Conservation (phyloP, 2,888 invertebrate genomes). For the Norana najaformis region DNA sequence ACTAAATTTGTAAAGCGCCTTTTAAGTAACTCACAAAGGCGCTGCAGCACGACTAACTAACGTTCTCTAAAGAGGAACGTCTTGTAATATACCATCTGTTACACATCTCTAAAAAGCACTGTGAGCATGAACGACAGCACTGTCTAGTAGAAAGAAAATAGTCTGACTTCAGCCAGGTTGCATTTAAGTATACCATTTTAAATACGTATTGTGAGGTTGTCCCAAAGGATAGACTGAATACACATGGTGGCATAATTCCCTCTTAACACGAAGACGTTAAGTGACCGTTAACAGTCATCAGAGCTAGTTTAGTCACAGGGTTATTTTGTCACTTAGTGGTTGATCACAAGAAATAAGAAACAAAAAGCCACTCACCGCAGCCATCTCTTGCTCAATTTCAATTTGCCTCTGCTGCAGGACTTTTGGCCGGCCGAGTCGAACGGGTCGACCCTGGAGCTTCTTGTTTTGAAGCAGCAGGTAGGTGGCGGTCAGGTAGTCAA, state of each 20-base stretch:
- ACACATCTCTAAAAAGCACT: background rate
- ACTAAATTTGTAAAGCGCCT: too few relatives aligned
- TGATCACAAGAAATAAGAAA: background rate
- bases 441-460: slow-evolving; percentile 68
- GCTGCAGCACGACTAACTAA: too few relatives aligned
- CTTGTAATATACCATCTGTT: background rate
- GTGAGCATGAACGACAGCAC: background rate
- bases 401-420: background rate
- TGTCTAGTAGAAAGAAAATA: background rate
- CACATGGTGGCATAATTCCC: background rate
- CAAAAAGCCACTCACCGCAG: background rate
- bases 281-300: background rate
- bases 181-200: background rate
- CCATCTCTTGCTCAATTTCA: slow-evolving; percentile 22
- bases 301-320: background rate
- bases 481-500: slow-evolving; percentile 75
- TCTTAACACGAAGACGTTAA: background rate
- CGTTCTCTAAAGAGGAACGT: too few relatives aligned
- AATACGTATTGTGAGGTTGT: background rate
- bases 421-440: slow-evolving; percentile 55
- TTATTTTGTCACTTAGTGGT: background rate
- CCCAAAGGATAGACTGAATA: background rate
- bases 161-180: background rate
- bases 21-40: too few relatives aligned
- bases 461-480: slow-evolving; percentile 72